Evolutionary conservation across 2,113 vertebrate species (phyloP).

Genomic region (Epinephelus moara): DNA sequence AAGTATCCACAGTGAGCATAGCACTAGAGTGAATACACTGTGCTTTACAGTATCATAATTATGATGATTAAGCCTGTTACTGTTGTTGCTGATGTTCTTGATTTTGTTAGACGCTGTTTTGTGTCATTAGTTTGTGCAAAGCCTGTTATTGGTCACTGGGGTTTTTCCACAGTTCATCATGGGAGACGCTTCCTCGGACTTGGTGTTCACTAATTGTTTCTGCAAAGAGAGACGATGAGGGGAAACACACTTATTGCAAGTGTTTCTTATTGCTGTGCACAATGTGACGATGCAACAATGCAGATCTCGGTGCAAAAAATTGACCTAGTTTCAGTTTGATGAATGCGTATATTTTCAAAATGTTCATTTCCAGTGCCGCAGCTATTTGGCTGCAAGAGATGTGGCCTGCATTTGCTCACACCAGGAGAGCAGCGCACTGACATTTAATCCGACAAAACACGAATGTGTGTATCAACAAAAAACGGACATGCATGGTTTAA

Average conservation of each 20-base stretch:
- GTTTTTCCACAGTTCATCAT: slow-evolving; percentile 19
- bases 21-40: neutral
- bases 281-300: neutral
- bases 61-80: neutral
- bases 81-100: slow-evolving; percentile 10
- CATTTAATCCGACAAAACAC: neutral
- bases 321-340: neutral
- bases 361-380: too few relatives aligned
- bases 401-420: neutral
- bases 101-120: slow-evolving; percentile 26
- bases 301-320: too few relatives aligned
- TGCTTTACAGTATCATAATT: neutral
- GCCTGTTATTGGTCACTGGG: slow-evolving; percentile 1
- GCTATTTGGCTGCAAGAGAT: neutral
- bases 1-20: too few relatives aligned
- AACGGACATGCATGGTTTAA: neutral
- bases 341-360: neutral
- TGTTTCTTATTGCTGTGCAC: neutral
- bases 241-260: neutral
- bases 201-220: slow-evolving; percentile 19
- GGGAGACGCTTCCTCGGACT: slow-evolving; percentile 1
- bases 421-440: neutral
- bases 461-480: neutral
- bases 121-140: slow-evolving; percentile 29
- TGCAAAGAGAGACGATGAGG: neutral